Conservation (phyloP, 2,797 vertebrate species). For the Cyclura pinguis region DNA sequence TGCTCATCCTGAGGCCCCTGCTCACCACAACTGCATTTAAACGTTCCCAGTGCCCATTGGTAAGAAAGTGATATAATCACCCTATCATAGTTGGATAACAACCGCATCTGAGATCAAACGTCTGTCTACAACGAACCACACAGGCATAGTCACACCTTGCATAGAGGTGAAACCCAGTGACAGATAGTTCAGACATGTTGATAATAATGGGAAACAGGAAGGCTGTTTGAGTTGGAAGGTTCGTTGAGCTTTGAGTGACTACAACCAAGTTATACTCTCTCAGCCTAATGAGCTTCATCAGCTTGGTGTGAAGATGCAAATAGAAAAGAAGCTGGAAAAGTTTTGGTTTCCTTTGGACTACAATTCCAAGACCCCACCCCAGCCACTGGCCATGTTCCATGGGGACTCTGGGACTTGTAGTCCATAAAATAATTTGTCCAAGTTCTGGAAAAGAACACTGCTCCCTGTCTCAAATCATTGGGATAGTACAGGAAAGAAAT, state of each 20-base stretch:
- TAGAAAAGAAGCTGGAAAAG: neutral
- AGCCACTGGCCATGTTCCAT: no score
- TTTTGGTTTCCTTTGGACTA: no score
- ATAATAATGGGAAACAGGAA: neutral
- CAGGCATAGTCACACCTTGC: neutral
- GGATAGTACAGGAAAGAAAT: neutral
- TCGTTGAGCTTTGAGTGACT: no score
- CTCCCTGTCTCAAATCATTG: neutral
- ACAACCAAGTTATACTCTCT: neutral
- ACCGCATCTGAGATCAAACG: neutral
- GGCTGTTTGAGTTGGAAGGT: no score
- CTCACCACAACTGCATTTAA: neutral
- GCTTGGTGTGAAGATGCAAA: no score
- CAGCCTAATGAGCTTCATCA: no score
- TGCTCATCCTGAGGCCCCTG: neutral
- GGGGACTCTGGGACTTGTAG: no score
- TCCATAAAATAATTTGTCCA: no score
- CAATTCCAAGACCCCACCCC: no score
- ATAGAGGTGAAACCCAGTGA: neutral
- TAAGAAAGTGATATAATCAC: neutral
- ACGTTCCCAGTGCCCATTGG: neutral
- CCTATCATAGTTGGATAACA: neutral
- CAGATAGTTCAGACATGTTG: neutral
- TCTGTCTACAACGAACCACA: neutral
- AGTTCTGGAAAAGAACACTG: neutral